These are phyloP conservation scores for Colletes collaris DNA, from an alignment of 2,888 invertebrate species.

Conservation along the genomic window DNA sequence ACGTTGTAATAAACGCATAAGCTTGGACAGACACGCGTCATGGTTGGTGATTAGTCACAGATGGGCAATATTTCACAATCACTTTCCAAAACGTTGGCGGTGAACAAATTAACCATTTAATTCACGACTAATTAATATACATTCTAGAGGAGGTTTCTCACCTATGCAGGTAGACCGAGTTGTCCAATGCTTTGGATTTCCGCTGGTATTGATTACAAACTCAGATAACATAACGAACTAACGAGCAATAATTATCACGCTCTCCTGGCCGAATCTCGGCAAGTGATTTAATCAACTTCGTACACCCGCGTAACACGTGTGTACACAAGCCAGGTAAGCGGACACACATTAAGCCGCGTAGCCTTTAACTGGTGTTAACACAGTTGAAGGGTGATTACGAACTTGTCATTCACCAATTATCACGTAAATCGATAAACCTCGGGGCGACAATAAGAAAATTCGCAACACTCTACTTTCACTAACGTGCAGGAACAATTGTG, in stretches of 20 bases:
- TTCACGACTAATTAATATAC: constrained; percentile 59
- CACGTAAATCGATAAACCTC: not conserved
- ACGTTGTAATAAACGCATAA: not conserved
- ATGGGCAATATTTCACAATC: constrained; percentile 16
- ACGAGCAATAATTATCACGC: constrained; percentile 77
- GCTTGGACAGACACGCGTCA: not conserved
- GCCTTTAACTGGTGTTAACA: constrained; percentile 46
- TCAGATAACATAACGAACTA: constrained; percentile 76
- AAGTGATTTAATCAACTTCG: constrained; percentile 76
- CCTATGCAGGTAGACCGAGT: not conserved
- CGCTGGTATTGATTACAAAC: constrained; percentile 75
- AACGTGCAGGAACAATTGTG: not conserved
- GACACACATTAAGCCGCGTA: constrained; percentile 40
- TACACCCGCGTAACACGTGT: constrained; percentile 34
- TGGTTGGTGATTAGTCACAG: too few species aligned
- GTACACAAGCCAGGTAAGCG: constrained; percentile 13
- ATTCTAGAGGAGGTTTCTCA: constrained; percentile 6
- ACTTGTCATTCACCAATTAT: constrained; percentile 38
- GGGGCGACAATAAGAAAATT: constrained; percentile 4
- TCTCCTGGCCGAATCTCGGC: constrained; percentile 67
- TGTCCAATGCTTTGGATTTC: constrained; percentile 58
- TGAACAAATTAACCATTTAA: constrained; percentile 44
- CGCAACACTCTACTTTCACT: not conserved
- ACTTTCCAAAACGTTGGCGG: not conserved
- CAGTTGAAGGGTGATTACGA: constrained; percentile 48